Evolutionary conservation across 2,888 invertebrate genomes (phyloP).

Genomic region (Dastarcus helophoroides): DNA sequence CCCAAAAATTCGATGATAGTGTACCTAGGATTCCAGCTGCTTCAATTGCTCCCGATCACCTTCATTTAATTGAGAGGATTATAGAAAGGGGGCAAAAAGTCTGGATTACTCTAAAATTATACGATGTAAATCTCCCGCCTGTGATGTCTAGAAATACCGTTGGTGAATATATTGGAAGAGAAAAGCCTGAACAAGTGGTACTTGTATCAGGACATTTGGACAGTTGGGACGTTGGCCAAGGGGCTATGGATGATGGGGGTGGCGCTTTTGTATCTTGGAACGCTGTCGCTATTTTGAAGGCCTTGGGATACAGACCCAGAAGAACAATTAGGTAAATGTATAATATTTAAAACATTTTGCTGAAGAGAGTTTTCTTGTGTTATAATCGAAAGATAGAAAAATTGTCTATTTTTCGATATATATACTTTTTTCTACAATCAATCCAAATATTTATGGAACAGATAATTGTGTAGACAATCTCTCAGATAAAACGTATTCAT

Average conservation of each 20-base stretch:
- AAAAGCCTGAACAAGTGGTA: constrained; percentile 45
- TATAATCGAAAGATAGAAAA: too few species aligned
- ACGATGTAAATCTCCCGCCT: constrained; percentile 44
- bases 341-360: too few species aligned
- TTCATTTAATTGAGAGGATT: constrained; percentile 53
- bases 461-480: too few species aligned
- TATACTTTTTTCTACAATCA: too few species aligned
- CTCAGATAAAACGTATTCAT: too few species aligned
- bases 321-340: constrained; percentile 57
- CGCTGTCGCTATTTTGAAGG: constrained; percentile 54
- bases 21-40: constrained; percentile 59
- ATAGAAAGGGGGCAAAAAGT: constrained; percentile 33
- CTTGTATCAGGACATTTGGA: constrained; percentile 76
- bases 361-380: too few species aligned
- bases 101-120: constrained; percentile 52
- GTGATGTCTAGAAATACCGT: constrained; percentile 60
- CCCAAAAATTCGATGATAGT: constrained; percentile 48
- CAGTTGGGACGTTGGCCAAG: constrained; percentile 80
- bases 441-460: too few species aligned
- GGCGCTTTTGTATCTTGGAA: constrained; percentile 72
- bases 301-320: constrained; percentile 51
- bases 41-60: constrained; percentile 68
- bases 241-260: constrained; percentile 80
- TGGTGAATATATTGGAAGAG: constrained; percentile 51
- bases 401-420: too few species aligned